Conservation (phyloP, 2,113 vertebrate species). For the Gambusia affinis region DNA sequence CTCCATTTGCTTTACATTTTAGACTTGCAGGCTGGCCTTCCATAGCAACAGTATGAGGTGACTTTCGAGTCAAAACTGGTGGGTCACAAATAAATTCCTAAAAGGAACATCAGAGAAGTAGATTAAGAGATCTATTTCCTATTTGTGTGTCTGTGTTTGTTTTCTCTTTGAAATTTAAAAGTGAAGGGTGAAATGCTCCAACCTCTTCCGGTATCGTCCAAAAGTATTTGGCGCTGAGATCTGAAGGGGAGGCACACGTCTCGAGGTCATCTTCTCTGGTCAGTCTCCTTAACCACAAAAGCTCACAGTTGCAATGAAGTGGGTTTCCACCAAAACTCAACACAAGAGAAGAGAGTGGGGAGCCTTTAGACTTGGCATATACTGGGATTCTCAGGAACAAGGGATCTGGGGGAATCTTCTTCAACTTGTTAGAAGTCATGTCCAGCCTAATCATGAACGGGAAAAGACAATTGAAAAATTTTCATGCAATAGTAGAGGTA, state of each 20-base stretch:
- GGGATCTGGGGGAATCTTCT: slow-evolving; percentile 94
- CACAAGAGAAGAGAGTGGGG: slow-evolving; percentile 85
- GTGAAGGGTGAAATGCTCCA: not conserved
- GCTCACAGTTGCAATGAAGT: slow-evolving; percentile 93
- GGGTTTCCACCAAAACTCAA: slow-evolving; percentile 94
- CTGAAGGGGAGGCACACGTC: slow-evolving; percentile 89
- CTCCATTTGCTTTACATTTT: slow-evolving; percentile 93
- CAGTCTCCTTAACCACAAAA: slow-evolving; percentile 91
- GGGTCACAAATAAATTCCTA: slow-evolving; percentile 94
- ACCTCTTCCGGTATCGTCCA: slow-evolving; percentile 94
- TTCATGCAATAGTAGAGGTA: not conserved
- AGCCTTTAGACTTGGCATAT: slow-evolving; percentile 89
- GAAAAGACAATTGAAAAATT: not conserved
- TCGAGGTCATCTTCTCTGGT: slow-evolving; percentile 93
- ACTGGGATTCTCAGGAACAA: slow-evolving; percentile 91
- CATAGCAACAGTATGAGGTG: slow-evolving; percentile 73
- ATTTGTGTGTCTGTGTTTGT: not conserved
- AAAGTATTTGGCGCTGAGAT: slow-evolving; percentile 91
- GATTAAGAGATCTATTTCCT: not conserved
- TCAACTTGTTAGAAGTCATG: slow-evolving; percentile 97
- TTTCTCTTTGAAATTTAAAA: not conserved
- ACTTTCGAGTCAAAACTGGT: slow-evolving; percentile 90
- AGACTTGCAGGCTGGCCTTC: slow-evolving; percentile 85
- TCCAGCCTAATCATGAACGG: slow-evolving; percentile 78
- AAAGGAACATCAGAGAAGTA: not conserved